Percentiles rank a stretch among this genome's conserved stretches.
phyloP scores from a whole-genome alignment of 1,140 invertebrate species.

The Philotrypesis tridentata region DNA sequence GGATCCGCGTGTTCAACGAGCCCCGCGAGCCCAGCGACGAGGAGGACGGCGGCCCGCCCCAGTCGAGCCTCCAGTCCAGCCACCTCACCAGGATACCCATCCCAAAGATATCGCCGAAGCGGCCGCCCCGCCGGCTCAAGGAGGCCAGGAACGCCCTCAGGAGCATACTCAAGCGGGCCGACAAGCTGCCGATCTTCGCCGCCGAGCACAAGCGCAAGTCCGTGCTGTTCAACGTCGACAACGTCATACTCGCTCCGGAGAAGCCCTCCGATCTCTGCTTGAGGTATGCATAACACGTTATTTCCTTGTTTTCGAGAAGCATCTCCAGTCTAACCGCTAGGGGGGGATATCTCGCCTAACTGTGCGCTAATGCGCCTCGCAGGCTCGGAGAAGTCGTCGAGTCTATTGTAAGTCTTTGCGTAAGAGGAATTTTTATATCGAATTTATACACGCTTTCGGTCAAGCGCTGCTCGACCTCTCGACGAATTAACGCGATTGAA shows the following conservation, averaged over 20 bases:
- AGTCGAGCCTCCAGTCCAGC: slow-evolving; percentile 15
- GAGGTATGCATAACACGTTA: not conserved
- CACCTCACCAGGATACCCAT: slow-evolving; percentile 68
- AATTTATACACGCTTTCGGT: too few species aligned
- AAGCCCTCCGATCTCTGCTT: slow-evolving; percentile 55
- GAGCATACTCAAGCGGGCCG: slow-evolving; percentile 73
- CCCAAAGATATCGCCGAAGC: slow-evolving; percentile 71
- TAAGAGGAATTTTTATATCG: too few species aligned
- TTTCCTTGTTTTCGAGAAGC: too few species aligned
- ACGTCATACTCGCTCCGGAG: slow-evolving; percentile 70
- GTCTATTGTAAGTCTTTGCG: too few species aligned
- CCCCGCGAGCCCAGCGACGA: slow-evolving; percentile 62
- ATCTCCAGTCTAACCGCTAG: too few species aligned
- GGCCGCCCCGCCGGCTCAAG: slow-evolving; percentile 68
- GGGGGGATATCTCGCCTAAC: too few species aligned
- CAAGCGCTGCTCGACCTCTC: too few species aligned
- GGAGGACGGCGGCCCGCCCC: slow-evolving; percentile 58
- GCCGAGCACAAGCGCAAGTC: slow-evolving; percentile 66
- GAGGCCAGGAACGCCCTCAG: slow-evolving; percentile 67
- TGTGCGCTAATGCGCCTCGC: too few species aligned
- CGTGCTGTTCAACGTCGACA: slow-evolving; percentile 71
- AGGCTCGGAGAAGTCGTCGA: too few species aligned
- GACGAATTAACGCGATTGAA: too few species aligned
- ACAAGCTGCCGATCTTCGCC: not conserved
- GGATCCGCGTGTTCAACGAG: slow-evolving; percentile 71